A percentile compares a stretch with the other conserved stretches of the same genome.
Evolutionary conservation across 1,140 invertebrate species (phyloP).

Genomic region (Homalodisca vitripennis): DNA sequence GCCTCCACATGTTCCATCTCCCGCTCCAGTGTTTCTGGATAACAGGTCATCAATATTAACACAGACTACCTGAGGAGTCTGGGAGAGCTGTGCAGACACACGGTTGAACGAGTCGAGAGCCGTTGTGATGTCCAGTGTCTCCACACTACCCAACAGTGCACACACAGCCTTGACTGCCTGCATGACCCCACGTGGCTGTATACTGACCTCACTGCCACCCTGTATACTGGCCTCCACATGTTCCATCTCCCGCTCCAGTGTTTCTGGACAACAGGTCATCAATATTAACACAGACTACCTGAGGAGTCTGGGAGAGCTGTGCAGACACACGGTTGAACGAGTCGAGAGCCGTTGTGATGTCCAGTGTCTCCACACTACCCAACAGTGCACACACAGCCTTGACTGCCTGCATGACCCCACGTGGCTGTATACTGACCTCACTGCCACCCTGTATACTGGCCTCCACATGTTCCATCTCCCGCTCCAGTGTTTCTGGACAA

Average conservation of each 20-base stretch:
- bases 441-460: slow-evolving; percentile 58
- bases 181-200: slow-evolving; percentile 62
- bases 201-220: slow-evolving; percentile 54
- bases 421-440: slow-evolving; percentile 54
- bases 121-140: slow-evolving; percentile 79
- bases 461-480: slow-evolving; percentile 74
- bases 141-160: slow-evolving; percentile 79
- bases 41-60: too few species aligned
- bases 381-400: slow-evolving; percentile 89
- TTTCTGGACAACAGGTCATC: slow-evolving; percentile 65
- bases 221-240: slow-evolving; percentile 64
- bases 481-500: slow-evolving; percentile 71
- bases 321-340: slow-evolving; percentile 65
- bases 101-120: slow-evolving; percentile 69
- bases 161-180: slow-evolving; percentile 93
- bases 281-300: too few species aligned
- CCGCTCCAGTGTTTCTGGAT: too few species aligned
- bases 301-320: slow-evolving; percentile 35
- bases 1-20: slow-evolving; percentile 75
- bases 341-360: slow-evolving; percentile 73
- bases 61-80: slow-evolving; percentile 8
- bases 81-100: slow-evolving; percentile 53
- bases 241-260: slow-evolving; percentile 77
- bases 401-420: slow-evolving; percentile 78
- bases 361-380: slow-evolving; percentile 82